Evolutionary conservation across 1,140 invertebrate genomes (phyloP).

Genomic region (Pectinophora gossypiella): DNA sequence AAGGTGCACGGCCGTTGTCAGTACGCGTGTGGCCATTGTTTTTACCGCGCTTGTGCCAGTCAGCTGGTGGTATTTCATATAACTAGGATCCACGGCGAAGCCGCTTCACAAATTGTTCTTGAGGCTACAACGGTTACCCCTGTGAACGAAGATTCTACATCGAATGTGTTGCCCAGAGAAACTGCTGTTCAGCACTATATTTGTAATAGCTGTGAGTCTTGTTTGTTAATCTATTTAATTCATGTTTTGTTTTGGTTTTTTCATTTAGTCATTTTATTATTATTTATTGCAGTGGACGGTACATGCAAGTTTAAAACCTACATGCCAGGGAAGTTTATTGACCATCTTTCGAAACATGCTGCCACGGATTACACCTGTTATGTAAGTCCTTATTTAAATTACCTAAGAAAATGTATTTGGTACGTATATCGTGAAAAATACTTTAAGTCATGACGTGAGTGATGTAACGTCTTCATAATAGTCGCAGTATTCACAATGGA

Average conservation of each 20-base stretch:
- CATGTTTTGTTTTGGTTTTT: neutral
- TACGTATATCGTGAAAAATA: no score
- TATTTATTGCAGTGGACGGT: conserved; percentile 20
- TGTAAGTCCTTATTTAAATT: no score
- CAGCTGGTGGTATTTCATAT: conserved; percentile 49
- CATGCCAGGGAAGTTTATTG: conserved; percentile 42
- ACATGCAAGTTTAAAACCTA: conserved; percentile 46
- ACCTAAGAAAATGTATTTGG: no score
- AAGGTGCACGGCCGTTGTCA: conserved; percentile 45
- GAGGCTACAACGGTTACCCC: conserved; percentile 14
- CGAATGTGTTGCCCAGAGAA: conserved; percentile 40
- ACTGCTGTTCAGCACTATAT: conserved; percentile 45
- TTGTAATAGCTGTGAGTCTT: conserved; percentile 38
- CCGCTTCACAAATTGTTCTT: conserved; percentile 14
- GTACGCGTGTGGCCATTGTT: conserved; percentile 48
- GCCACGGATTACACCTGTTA: conserved; percentile 30
- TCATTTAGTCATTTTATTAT: neutral
- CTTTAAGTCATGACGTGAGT: no score
- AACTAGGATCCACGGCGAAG: conserved; percentile 25
- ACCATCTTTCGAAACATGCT: conserved; percentile 39
- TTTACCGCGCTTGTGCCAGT: conserved; percentile 49
- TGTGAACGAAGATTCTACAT: conserved; percentile 15
- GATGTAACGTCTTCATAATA: no score
- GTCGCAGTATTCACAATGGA: no score
- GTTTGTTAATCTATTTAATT: conserved; percentile 21